Percentiles rank a stretch among this genome's conserved stretches.
These are phyloP conservation scores for Leucophenga varia DNA, from an alignment of 1,140 invertebrate species.

Conservation along the genomic window DNA sequence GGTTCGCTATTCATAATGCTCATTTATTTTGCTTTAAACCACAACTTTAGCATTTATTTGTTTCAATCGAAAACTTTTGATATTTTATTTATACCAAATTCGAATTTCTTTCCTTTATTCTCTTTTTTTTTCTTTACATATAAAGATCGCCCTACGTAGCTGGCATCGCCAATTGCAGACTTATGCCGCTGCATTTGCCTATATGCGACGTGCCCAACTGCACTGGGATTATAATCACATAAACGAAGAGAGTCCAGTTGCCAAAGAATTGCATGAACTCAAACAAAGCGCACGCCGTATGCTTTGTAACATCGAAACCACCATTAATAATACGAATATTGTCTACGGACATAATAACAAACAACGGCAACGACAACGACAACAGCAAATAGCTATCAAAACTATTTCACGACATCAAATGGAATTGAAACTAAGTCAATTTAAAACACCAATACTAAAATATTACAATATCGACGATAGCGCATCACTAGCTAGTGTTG, in stretches of 20 bases:
- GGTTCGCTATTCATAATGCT: too few relatives aligned
- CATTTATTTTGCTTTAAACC: too few relatives aligned
- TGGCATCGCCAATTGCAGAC: constrained; percentile 38
- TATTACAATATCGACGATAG: too few relatives aligned
- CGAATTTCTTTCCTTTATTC: neutral
- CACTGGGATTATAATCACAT: constrained; percentile 25
- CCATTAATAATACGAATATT: constrained; percentile 28
- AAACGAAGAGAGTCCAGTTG: constrained; percentile 15
- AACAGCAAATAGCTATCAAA: neutral
- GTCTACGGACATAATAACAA: too few relatives aligned
- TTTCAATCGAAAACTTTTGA: too few relatives aligned
- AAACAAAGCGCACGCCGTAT: constrained; percentile 17
- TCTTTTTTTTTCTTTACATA: constrained; percentile 13
- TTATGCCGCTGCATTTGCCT: constrained; percentile 39
- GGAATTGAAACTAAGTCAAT: constrained; percentile 21
- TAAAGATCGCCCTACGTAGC: constrained; percentile 31
- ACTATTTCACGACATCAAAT: constrained; percentile 18
- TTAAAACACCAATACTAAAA: constrained; percentile 26
- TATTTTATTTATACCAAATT: too few relatives aligned
- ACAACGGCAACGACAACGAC: too few relatives aligned
- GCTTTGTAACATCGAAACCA: constrained; percentile 34
- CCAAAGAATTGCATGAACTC: constrained; percentile 22
- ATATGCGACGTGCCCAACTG: constrained; percentile 29
- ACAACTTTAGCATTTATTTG: too few relatives aligned
- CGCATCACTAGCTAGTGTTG: too few relatives aligned